Base-by-base conservation (phyloP, 1,140 invertebrate species). In the Colletes gigas region DNA sequence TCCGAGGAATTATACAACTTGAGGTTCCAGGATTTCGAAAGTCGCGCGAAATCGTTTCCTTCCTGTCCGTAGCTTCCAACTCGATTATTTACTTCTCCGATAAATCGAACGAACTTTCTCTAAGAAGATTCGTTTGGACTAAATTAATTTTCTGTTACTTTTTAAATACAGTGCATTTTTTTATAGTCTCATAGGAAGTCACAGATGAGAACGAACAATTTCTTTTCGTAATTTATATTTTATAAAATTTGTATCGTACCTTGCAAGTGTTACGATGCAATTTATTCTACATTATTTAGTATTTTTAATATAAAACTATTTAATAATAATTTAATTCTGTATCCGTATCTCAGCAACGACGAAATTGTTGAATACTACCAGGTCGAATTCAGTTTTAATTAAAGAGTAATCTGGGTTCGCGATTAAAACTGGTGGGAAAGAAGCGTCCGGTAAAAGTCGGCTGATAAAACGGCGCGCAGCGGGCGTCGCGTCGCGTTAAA, bases 1-100 rank as follows among this genome's bases (percentile, higher is more conserved):
- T 83, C 73, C 70, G n/a, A 81, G 70, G 73, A 86, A 81, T 87
- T 87, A 63, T 63, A 81, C 84, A 60, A 75, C 59, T 80, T 30
- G 66, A 67, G 50, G 30, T 30, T 17, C 68, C 52, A 41, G 70
- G 71, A 82, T 85, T 85, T 81, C 57, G 73, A 85, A 60, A 81
- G 72, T 66, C 73, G 68, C 65, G 47, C 21, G 21, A 30, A 30
- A 30, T 17, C 44, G 15, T 14, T 6, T 5, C 15, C 10, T 8
- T 7, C n/a, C 10, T 60, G 44, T 70, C 50, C 59, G 6, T 47
- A n/a, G 62, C 52, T 68, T 66, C 55, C 14, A 44, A 73, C 60
- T 65, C 63, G 47, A 75, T 59, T 66, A 52, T 72, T 68, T 50
- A 59, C 60, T 78, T 65, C 8, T 60, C 9, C 44, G 44, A 47